Evolutionary conservation across 64 coral and sea anemone genomes (phyloP), one percentile per base, ranked within the genome.

Genomic region (Pocillopora damicornis): DNA sequence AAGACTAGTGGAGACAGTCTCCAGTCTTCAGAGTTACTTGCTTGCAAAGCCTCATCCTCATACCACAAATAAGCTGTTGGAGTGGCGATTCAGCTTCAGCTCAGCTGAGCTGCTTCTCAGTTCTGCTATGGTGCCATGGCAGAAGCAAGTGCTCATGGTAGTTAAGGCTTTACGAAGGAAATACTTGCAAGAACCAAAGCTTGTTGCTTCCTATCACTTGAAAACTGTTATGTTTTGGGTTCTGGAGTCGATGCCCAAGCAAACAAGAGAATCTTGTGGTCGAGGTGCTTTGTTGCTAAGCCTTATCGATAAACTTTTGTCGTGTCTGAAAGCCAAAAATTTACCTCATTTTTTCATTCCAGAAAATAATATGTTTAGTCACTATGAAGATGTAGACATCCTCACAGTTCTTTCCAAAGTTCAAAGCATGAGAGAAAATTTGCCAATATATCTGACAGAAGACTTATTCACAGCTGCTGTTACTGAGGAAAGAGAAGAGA

Each of bases 401-500:
- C 6, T 18, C 1, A 83, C 35, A 83, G 80, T 83, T 11, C 18
- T 68, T 15, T 64, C 16, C 15, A 68, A 38, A 36, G 61, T 83
- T 37, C 35, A 68, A 51, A 63, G 68, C 18, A 83, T 83, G 63
- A 35, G 36, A 17, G 17, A 83, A n/a, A 83, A 83, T 83, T 51
- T 83, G 30, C 15, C 68, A 15, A 18, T 37, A 0, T 83, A 83
- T 63, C 80, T 83, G 0, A 69, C 80, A 67, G 80, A 83, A 13
- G 80, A 83, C 20, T 66, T 83, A 18, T 83, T 83, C 15, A 83
- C 37, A 83, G 68, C 80, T 66, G 30, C 80, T 66, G 61, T 66
- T 12, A 83, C 80, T 12, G 80, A 83, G 35, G 80, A 83, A 68
- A 83, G 80, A 83, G 80, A 83, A 83, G 80, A 83, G n/a, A 68